Base-by-base conservation (phyloP, 1,140 invertebrate species). In the Philotrypesis tridentata region DNA sequence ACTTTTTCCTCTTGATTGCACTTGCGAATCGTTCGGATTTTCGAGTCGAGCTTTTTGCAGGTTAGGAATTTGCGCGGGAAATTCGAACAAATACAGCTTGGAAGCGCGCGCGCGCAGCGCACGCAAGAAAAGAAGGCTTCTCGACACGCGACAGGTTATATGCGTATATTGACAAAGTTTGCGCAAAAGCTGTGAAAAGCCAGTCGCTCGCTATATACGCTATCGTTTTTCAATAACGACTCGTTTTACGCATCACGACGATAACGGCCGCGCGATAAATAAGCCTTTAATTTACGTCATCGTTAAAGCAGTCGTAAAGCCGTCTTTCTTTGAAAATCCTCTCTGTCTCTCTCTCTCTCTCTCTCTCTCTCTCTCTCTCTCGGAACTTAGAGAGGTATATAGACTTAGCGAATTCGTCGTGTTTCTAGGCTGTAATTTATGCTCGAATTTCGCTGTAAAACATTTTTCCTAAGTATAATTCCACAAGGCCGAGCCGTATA, bases 221-320 rank as follows among this genome's bases (percentile, higher is more conserved):
- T 65, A 25, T 65, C 61, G 27, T 27, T 65, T 65, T 65, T 65
- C 61, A 27, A 65, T 55, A 55, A 55, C 48, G 48, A 55, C 48
- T 55, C 48, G 48, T 11, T 60, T 14, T 60, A n/a, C 9, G 23
- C 60, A 61, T 23, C 9, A 7, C 5, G n/a, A 1, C 29, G 40
- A 78, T 78, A 78, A 48, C 37, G 37, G 40, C 37, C 14, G 31
- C 63, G 61, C 60, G 63, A 76, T 76, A 76, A 76, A 77, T 43
- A 27, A 77, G 25, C 17, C 21, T 78, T 78, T 68, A 14, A 48
- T 78, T 78, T 68, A 68, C 14, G 11, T 67, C 40, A 33, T 48
- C 65, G 17, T 25, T 68, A 78, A 68, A 68, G n/a, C 12, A n/a
- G 40, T 33, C 61, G 14, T 43, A 77, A 77, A 67, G 27, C 63